Evolutionary conservation across 2,888 invertebrate genomes (phyloP).

Genomic region (Cylloceria caligata): DNA sequence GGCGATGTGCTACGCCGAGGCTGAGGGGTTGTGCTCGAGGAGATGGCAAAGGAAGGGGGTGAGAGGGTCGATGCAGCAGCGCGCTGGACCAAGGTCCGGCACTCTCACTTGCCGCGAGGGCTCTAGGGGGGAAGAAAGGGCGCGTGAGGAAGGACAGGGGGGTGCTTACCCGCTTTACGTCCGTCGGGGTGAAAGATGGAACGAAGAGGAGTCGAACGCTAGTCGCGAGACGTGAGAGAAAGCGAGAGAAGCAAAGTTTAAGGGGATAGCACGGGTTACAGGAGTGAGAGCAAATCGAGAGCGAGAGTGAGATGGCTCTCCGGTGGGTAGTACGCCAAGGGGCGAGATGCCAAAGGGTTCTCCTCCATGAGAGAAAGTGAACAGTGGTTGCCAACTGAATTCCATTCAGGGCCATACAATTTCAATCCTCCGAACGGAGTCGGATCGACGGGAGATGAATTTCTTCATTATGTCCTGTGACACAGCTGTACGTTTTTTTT

Average conservation of each 20-base stretch:
- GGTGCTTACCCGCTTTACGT: conserved; percentile 66
- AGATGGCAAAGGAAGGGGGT: conserved; percentile 73
- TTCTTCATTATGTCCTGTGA: conserved; percentile 29
- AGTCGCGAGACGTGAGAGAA: conserved; percentile 17
- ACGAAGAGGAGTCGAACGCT: conserved; percentile 64
- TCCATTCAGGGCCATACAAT: conserved; percentile 2
- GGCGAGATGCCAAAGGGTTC: conserved; percentile 83
- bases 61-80: conserved; percentile 83
- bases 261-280: conserved; percentile 69
- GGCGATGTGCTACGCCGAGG: conserved; percentile 27
- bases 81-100: conserved; percentile 83
- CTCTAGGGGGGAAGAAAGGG: conserved; percentile 69
- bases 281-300: conserved; percentile 82
- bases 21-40: conserved; percentile 45
- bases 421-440: neutral
- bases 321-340: conserved; percentile 75
- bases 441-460: conserved; percentile 9
- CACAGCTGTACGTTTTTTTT: neutral
- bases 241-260: conserved; percentile 52
- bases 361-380: conserved; percentile 81
- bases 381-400: conserved; percentile 81
- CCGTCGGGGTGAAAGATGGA: conserved; percentile 70
- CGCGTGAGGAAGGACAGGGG: conserved; percentile 73
- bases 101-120: conserved; percentile 53
- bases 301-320: conserved; percentile 81